Evolutionary conservation across 2,888 invertebrate genomes (phyloP).

Genomic region (Nemapogon koenigi): DNA sequence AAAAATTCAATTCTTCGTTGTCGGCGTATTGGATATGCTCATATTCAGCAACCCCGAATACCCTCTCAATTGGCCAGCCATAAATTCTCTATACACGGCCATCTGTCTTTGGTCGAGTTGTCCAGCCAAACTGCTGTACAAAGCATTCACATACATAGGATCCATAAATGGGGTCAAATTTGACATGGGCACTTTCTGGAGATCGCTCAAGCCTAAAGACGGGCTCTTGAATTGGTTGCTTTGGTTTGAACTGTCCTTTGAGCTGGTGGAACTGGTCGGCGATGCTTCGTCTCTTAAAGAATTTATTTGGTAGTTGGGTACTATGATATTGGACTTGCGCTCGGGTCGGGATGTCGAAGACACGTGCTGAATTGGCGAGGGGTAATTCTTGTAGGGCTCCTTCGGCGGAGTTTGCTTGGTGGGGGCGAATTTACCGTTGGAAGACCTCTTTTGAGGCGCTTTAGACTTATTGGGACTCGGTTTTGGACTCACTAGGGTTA

Average conservation of each 20-base stretch:
- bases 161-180: constrained; percentile 35
- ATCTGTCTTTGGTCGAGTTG: constrained; percentile 48
- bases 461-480: constrained; percentile 31
- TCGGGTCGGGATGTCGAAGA: background rate
- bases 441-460: constrained; percentile 52
- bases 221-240: constrained; percentile 6
- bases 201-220: constrained; percentile 21
- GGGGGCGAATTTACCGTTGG: constrained; percentile 61
- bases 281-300: constrained; percentile 29
- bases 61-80: constrained; percentile 40
- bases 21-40: constrained; percentile 31
- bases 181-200: constrained; percentile 25
- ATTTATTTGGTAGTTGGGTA: constrained; percentile 45
- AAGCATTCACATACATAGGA: constrained; percentile 42
- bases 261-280: constrained; percentile 32
- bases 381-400: constrained; percentile 25
- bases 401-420: constrained; percentile 50
- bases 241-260: constrained; percentile 24
- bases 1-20: constrained; percentile 47
- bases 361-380: constrained; percentile 8
- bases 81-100: constrained; percentile 46
- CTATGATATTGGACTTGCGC: constrained; percentile 26
- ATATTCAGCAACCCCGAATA: constrained; percentile 36
- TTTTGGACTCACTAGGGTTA: constrained; percentile 69
- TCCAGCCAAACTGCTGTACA: constrained; percentile 41